A percentile compares a stretch with the other conserved stretches of the same genome.
Conservation (phyloP, 1,140 invertebrate species). For the Muscidifurax raptorellus region DNA sequence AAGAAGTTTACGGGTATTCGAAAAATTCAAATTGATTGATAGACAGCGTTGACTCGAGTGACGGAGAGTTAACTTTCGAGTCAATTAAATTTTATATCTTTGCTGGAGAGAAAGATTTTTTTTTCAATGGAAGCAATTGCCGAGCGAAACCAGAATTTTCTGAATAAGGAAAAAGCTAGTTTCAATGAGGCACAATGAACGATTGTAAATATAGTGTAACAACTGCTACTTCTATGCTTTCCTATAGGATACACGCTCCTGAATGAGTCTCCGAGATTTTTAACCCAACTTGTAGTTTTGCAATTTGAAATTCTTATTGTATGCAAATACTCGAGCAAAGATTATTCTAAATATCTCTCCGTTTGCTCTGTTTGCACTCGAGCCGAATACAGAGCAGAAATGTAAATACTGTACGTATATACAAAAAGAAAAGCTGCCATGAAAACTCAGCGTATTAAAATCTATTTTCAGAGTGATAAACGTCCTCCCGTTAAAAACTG, state of each 20-base stretch:
- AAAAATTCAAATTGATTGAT: not conserved
- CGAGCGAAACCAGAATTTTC: conserved; percentile 22
- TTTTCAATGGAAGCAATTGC: not conserved
- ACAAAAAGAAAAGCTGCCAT: no score
- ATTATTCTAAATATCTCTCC: not conserved
- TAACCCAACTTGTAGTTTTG: not conserved
- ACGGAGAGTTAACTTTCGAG: not conserved
- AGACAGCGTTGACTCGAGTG: no score
- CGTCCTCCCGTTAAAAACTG: conserved; percentile 9
- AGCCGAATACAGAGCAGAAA: no score
- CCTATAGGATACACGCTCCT: no score
- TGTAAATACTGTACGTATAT: conserved; percentile 7
- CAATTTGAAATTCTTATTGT: not conserved
- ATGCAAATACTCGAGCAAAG: not conserved
- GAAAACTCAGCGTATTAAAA: conserved; percentile 12
- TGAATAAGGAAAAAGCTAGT: conserved; percentile 37
- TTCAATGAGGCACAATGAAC: not conserved
- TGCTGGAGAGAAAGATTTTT: not conserved
- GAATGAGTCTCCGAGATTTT: not conserved
- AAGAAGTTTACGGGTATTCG: not conserved
- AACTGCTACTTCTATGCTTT: not conserved
- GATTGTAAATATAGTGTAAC: conserved; percentile 8
- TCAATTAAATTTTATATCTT: conserved; percentile 36
- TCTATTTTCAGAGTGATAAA: conserved; percentile 17
- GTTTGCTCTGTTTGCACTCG: no score